phyloP scores from a whole-genome alignment of 2,888 invertebrate species.

The Prosopocoilus inquinatus region DNA sequence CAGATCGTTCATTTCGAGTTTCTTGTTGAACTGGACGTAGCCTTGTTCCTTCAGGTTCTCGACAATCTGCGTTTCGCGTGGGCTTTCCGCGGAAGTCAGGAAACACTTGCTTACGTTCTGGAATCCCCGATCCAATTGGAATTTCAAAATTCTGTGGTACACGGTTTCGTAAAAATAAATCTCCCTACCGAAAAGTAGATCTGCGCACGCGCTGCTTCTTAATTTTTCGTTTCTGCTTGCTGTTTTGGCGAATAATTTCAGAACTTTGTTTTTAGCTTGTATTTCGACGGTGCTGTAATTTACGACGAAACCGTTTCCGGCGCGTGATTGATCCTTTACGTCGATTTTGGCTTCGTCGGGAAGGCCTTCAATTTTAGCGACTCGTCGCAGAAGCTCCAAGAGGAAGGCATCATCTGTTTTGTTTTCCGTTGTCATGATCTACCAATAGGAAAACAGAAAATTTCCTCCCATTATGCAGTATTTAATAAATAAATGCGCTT shows the following conservation, averaged over 20 bases:
- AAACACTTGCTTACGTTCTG: background rate
- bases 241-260: constrained; percentile 22
- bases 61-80: no score
- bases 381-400: no score
- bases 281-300: constrained; percentile 14
- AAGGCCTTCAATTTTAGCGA: no score
- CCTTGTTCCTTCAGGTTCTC: no score
- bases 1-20: no score
- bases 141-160: background rate
- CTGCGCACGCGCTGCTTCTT: background rate
- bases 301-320: constrained; percentile 22
- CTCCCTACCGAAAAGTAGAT: background rate
- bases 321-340: constrained; percentile 10
- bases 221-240: constrained; percentile 15
- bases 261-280: constrained; percentile 11
- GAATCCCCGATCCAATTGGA: background rate
- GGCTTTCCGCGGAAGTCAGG: no score
- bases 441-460: no score
- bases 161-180: background rate
- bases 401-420: no score
- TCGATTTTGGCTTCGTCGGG: background rate
- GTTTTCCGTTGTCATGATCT: no score
- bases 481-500: no score
- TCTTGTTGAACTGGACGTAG: no score
- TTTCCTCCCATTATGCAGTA: no score